A percentile compares a stretch with the other conserved stretches of the same genome.
Conservation (phyloP, 2,888 invertebrate species). For the Tipula unca region DNA sequence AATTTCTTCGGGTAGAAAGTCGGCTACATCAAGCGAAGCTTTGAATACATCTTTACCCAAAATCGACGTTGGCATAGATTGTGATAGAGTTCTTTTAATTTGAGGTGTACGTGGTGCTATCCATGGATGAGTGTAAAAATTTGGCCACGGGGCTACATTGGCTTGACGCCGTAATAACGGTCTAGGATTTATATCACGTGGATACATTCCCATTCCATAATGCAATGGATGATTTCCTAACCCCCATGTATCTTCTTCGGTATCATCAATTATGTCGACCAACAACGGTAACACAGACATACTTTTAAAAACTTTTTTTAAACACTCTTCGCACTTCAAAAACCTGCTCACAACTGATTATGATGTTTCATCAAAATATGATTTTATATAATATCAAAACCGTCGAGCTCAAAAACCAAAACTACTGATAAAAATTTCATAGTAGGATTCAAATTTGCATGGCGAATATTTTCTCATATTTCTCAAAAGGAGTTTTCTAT, state of each 20-base stretch:
- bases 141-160: background rate
- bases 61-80: background rate
- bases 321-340: background rate
- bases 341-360: background rate
- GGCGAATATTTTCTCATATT: too few relatives aligned
- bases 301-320: too few relatives aligned
- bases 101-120: background rate
- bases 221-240: background rate
- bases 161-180: background rate
- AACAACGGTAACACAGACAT: background rate
- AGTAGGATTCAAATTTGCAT: background rate
- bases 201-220: background rate
- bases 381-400: background rate
- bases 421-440: background rate
- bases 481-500: too few relatives aligned
- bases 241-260: background rate
- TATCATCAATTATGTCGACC: background rate
- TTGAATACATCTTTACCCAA: background rate
- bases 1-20: slow-evolving; percentile 69
- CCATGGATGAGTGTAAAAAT: background rate
- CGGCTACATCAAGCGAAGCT: slow-evolving; percentile 52
- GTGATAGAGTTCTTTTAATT: background rate
- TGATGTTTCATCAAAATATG: background rate
- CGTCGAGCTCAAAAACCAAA: background rate
- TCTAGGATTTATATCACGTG: background rate